These are phyloP conservation scores for Triplophysa dalaica DNA, from an alignment of 2,113 vertebrate genomes.

Conservation along the genomic window DNA sequence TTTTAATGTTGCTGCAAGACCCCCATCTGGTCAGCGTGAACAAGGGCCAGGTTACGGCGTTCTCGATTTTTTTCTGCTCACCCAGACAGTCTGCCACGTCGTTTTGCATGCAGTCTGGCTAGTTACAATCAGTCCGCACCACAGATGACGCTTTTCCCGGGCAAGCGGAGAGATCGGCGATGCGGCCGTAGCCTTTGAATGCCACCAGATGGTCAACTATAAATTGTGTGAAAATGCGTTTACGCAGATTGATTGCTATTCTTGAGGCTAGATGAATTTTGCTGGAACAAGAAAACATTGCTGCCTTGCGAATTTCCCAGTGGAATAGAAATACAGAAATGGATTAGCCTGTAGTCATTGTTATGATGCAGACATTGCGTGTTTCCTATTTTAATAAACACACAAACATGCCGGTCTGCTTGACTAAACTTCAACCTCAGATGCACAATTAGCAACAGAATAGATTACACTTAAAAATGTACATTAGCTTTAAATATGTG, in stretches of 20 bases:
- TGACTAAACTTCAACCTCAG: too few relatives aligned
- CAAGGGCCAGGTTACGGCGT: conserved; percentile 8
- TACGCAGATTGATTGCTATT: conserved; percentile 27
- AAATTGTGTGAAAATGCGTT: conserved; percentile 3
- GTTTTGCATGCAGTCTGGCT: conserved; percentile 15
- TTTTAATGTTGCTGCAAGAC: conserved; percentile 20
- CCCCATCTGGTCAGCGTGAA: conserved; percentile 33
- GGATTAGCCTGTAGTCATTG: neutral
- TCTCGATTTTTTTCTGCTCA: neutral
- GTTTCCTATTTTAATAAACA: too few relatives aligned
- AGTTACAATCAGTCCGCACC: neutral
- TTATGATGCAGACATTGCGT: too few relatives aligned
- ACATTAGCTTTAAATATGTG: neutral
- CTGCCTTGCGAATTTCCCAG: neutral
- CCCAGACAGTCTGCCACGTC: neutral
- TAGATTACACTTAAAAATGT: neutral
- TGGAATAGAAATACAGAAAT: neutral
- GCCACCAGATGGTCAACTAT: conserved; percentile 38
- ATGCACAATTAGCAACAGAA: neutral
- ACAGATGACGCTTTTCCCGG: conserved; percentile 26
- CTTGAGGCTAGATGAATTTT: conserved; percentile 17
- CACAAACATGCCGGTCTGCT: too few relatives aligned
- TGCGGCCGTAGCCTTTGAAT: conserved; percentile 24
- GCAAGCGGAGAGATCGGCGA: conserved; percentile 9
- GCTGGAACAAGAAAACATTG: conserved; percentile 16